Conservation (phyloP, 2,888 invertebrate species). For the Mallateleia sp. region DNA sequence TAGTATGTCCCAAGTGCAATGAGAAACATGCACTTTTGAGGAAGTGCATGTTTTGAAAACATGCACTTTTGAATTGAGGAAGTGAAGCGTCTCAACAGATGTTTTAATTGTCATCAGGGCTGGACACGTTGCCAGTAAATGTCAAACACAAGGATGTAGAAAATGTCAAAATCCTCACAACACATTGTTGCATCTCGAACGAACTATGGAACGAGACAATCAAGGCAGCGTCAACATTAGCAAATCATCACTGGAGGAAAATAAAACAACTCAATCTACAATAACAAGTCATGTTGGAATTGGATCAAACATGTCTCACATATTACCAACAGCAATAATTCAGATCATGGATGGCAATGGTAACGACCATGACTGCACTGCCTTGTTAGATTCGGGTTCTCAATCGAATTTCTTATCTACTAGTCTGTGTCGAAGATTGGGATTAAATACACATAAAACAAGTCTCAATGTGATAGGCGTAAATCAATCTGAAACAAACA, state of each 20-base stretch:
- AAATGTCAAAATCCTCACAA: slow-evolving; percentile 33
- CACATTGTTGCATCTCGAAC: slow-evolving; percentile 27
- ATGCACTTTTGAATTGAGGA: neutral
- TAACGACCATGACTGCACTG: slow-evolving; percentile 6
- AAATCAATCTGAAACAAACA: neutral
- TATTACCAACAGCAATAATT: slow-evolving; percentile 44
- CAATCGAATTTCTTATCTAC: slow-evolving; percentile 12
- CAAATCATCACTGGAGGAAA: neutral
- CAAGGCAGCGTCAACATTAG: neutral
- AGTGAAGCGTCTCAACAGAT: slow-evolving; percentile 8
- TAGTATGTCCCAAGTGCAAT: slow-evolving; percentile 10
- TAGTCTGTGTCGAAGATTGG: neutral
- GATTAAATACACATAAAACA: neutral
- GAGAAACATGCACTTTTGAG: slow-evolving; percentile 12
- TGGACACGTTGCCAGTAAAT: slow-evolving; percentile 5
- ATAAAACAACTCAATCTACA: neutral
- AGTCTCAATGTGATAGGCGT: slow-evolving; percentile 6
- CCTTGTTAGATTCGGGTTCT: slow-evolving; percentile 43
- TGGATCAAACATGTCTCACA: neutral
- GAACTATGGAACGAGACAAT: neutral
- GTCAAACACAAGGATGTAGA: slow-evolving; percentile 3
- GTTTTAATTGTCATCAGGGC: slow-evolving; percentile 18
- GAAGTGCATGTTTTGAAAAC: slow-evolving; percentile 21
- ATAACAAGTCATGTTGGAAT: neutral
- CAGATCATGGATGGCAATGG: slow-evolving; percentile 20